A percentile compares a stretch with the other conserved stretches of the same genome.
phyloP scores from a whole-genome alignment of 2,888 invertebrate species.

The Augiades crinisus region DNA sequence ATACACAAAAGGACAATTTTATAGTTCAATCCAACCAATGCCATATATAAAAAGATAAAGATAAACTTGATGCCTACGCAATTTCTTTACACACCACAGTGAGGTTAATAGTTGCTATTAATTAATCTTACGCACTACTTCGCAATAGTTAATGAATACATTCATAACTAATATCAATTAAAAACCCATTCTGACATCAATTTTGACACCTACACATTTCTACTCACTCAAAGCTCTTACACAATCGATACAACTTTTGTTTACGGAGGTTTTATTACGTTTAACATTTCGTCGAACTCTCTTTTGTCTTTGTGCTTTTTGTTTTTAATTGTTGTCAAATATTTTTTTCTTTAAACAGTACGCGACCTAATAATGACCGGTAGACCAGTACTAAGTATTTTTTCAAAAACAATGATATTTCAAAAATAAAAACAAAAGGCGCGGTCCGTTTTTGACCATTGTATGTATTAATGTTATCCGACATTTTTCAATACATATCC shows the following conservation, averaged over 20 bases:
- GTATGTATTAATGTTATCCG: too few species aligned
- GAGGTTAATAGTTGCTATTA: slow-evolving; percentile 16
- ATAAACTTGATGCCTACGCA: slow-evolving; percentile 9
- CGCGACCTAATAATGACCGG: too few species aligned
- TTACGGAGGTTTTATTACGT: slow-evolving; percentile 9
- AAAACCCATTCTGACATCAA: slow-evolving; percentile 42
- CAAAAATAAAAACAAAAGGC: too few species aligned
- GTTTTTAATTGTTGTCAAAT: neutral
- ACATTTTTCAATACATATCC: too few species aligned
- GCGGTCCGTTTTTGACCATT: neutral
- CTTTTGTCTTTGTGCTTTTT: neutral
- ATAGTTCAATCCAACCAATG: neutral
- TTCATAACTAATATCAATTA: slow-evolving; percentile 48
- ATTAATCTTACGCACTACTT: slow-evolving; percentile 22
- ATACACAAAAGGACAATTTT: neutral
- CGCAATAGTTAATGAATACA: slow-evolving; percentile 43
- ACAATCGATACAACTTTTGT: slow-evolving; percentile 13
- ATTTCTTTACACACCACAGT: slow-evolving; percentile 8
- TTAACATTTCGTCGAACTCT: slow-evolving; percentile 8
- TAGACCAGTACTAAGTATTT: too few species aligned
- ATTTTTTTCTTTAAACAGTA: too few species aligned
- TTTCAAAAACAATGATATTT: too few species aligned
- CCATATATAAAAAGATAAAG: neutral
- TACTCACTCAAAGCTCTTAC: slow-evolving; percentile 14
- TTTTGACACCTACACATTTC: slow-evolving; percentile 47